Conservation (phyloP, 2,797 vertebrate genomes). For the Odontamblyopus lacepedii region DNA sequence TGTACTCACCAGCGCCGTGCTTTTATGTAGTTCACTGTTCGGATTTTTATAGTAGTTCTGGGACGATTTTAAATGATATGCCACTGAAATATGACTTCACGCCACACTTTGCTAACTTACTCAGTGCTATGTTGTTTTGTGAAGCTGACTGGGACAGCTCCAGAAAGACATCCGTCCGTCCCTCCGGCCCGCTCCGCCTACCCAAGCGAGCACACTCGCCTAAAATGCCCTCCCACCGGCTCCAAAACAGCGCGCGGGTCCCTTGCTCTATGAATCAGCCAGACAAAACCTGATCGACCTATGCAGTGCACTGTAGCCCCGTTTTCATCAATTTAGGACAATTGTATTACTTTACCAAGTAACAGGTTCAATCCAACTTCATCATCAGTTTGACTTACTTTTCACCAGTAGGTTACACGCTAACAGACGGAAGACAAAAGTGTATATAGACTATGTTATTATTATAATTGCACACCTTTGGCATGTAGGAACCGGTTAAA, state of each 20-base stretch:
- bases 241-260: conserved; percentile 21
- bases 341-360: background rate
- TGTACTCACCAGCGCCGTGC: conserved; percentile 69
- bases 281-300: background rate
- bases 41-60: conserved; percentile 10
- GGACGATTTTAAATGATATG: background rate
- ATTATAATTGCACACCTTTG: background rate
- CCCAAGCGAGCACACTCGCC: conserved; percentile 38
- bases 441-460: background rate
- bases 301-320: background rate
- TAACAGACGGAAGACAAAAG: too few relatives aligned
- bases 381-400: background rate
- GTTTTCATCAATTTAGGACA: background rate
- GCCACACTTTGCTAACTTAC: conserved; percentile 54
- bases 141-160: conserved; percentile 34
- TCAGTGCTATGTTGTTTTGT: conserved; percentile 51
- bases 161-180: conserved; percentile 51
- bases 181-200: conserved; percentile 67
- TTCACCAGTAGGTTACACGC: too few relatives aligned
- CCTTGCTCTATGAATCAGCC: background rate
- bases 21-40: conserved; percentile 23
- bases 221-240: conserved; percentile 50
- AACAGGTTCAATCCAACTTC: background rate
- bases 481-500: background rate
- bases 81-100: conserved; percentile 31